A percentile compares a stretch with the other conserved stretches of the same genome.
These are phyloP conservation scores for Ophiothrix spiculata DNA, from an alignment of 35 echinoderm and acorn worm species.

Conservation along the genomic window DNA sequence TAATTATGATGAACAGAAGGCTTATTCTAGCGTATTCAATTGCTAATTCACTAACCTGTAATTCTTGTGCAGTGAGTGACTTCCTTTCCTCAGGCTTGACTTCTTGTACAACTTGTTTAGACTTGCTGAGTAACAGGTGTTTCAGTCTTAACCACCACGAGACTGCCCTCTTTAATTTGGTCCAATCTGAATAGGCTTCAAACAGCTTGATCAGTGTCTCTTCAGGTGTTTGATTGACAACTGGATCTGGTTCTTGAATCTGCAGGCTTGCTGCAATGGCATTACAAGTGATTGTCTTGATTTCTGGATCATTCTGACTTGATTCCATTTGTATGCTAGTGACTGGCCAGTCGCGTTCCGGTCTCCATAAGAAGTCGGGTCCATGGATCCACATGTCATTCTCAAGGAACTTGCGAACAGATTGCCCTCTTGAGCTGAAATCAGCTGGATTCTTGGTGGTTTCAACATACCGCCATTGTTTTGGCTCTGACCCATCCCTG, in stretches of 20 bases:
- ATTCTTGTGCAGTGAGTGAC: slow-evolving; percentile 10
- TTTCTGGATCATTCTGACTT: not conserved
- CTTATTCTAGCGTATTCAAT: too few species aligned
- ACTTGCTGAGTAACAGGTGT: not conserved
- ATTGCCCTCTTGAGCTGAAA: slow-evolving; percentile 22
- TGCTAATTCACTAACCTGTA: not conserved
- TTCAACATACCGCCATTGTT: slow-evolving; percentile 51
- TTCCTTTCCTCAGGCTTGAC: not conserved
- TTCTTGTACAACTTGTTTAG: slow-evolving; percentile 1
- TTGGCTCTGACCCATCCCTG: slow-evolving; percentile 3
- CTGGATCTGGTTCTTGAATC: too few species aligned
- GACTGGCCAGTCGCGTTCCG: slow-evolving; percentile 14
- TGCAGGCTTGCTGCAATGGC: too few species aligned
- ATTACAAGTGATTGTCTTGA: not conserved
- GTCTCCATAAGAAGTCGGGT: not conserved
- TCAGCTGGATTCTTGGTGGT: slow-evolving; percentile 48
- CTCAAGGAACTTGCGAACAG: not conserved
- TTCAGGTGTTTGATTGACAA: not conserved
- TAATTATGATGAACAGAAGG: too few species aligned
- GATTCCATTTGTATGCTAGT: not conserved
- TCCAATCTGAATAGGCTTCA: not conserved
- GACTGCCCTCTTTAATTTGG: not conserved
- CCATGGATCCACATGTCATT: slow-evolving; percentile 13
- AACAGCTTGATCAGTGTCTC: not conserved
- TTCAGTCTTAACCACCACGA: not conserved